Evolutionary conservation across 2,888 invertebrate species (phyloP), one percentile per base, ranked within the genome.

Genomic region (Orchesellides sinensis): DNA sequence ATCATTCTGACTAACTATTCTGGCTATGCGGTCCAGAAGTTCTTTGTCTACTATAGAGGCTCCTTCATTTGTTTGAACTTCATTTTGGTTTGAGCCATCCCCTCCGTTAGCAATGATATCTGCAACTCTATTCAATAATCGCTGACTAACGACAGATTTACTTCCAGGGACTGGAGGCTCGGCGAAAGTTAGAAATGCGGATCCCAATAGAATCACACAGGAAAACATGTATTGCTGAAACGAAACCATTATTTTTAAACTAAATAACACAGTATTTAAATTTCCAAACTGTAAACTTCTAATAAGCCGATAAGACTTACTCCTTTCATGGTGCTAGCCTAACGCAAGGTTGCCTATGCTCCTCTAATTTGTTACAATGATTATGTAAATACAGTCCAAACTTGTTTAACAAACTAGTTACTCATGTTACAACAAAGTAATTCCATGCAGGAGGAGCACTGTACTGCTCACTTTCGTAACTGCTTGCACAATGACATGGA

Each of bases 1-100:
- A 27, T 84, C 81, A 29, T 85, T 85, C 61, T 83, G 81, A 35
- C 70, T 78, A 23, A 85, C 78, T 0, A 85, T 85, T 25, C 80
- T 63, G 1, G 83, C 83, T 27, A 85, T 75, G 17, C 85, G 77
- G 32, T 73, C 83, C 8, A 85, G 17, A 5, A 85, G 75, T 19
- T 85, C 78, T 29, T 78, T 25, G 32, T 85, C 82, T 0, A 85
- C 85, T 17, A 83, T 52, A 8, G 65, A 52, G 14, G 65, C 17
- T 10, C 85, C 85, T 63, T 84, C 84, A 21, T 68, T 80, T 40
- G 56, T 63, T 45, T 49, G 73, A 10, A 17, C 65, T 45, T 49
- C 70, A 47, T 83, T 72, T 17, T 45, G 21, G 14, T 19, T 35
- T 12, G 80, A 70, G 10, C 79, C 83, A 40, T 85, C 83, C 2